phyloP scores from a whole-genome alignment of 2,113 vertebrate genomes.

The Choloepus hoffmanni region DNA sequence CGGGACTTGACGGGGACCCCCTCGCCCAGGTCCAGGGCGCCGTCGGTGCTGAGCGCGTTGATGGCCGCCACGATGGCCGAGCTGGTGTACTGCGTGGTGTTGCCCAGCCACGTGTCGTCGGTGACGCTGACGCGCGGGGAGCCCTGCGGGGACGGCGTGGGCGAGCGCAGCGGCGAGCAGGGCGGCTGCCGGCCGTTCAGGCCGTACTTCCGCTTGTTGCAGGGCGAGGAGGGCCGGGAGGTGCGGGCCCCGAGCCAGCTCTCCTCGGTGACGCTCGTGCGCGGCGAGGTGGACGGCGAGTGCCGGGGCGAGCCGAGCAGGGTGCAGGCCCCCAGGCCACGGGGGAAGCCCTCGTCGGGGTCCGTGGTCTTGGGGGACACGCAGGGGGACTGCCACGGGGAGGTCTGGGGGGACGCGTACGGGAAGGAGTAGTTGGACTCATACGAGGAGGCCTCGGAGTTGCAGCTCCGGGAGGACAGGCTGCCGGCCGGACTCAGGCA shows the following conservation, averaged over 20 bases:
- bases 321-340: constrained; percentile 92
- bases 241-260: constrained; percentile 91
- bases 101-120: constrained; percentile 94
- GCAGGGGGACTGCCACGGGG: constrained; percentile 97
- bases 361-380: constrained; percentile 94
- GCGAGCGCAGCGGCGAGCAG: constrained; percentile 93
- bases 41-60: constrained; percentile 96
- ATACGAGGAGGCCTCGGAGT: constrained; percentile 96
- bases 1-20: constrained; percentile 95
- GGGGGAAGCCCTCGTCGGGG: constrained; percentile 89
- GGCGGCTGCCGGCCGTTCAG: constrained; percentile 92
- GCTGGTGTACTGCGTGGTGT: constrained; percentile 97
- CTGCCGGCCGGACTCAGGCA: constrained; percentile 98
- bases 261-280: constrained; percentile 93
- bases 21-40: constrained; percentile 93
- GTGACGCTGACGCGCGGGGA: constrained; percentile 93
- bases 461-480: constrained; percentile 97
- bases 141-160: constrained; percentile 91
- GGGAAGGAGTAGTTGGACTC: constrained; percentile 97
- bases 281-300: constrained; percentile 94
- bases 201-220: constrained; percentile 95
- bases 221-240: constrained; percentile 93
- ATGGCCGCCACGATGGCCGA: constrained; percentile 97
- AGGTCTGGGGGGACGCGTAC: constrained; percentile 96
- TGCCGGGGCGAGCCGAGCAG: constrained; percentile 92